Conservation (phyloP, 2,113 vertebrate genomes). For the Alethe castanea region DNA sequence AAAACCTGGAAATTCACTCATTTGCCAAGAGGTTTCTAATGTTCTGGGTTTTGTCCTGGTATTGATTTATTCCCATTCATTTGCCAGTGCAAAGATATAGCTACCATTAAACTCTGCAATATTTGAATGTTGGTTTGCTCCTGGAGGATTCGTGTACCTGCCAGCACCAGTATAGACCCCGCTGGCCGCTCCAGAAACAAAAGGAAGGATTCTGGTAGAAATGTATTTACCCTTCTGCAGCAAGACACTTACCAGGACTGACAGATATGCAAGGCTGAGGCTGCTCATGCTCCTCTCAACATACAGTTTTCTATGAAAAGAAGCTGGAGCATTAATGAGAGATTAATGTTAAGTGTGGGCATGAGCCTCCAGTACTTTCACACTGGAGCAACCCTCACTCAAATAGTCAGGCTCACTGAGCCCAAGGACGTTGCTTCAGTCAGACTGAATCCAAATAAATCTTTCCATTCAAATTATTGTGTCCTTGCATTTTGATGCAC, state of each 20-base stretch:
- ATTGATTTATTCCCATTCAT: not conserved
- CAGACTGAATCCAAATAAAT: not conserved
- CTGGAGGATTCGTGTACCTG: not conserved
- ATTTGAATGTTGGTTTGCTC: not conserved
- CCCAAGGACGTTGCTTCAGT: not conserved
- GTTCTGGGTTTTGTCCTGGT: not conserved
- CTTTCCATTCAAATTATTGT: not conserved
- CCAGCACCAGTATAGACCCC: not conserved
- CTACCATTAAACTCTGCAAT: not conserved
- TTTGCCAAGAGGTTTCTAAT: not conserved
- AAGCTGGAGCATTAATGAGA: not conserved
- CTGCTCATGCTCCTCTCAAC: not conserved
- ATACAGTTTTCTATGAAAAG: not conserved
- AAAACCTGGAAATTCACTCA: not conserved
- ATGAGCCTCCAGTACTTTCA: not conserved
- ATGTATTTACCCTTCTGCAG: not conserved
- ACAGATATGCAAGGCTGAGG: not conserved
- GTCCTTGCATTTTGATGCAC: not conserved
- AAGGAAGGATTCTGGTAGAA: not conserved
- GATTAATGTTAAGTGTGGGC: not conserved
- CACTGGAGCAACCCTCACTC: not conserved
- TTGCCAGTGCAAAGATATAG: not conserved
- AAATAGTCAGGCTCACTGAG: not conserved
- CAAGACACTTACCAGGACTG: not conserved
- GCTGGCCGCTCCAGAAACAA: not conserved